Percentiles rank a stretch among this genome's conserved stretches.
These are phyloP conservation scores for Cosmia pyralina DNA, from an alignment of 2,888 invertebrate species.

Conservation along the genomic window DNA sequence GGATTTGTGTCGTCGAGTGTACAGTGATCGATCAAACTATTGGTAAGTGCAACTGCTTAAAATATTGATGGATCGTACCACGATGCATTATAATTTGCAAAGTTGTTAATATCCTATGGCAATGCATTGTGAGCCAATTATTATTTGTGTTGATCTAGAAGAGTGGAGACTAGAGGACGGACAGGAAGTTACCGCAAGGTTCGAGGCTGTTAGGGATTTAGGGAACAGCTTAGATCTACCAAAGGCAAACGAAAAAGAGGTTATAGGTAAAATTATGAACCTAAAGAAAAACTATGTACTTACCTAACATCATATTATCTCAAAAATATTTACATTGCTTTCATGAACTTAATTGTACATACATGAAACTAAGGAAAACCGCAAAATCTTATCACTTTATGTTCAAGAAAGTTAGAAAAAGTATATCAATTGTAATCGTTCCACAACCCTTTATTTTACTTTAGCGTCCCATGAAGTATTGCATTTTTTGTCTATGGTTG, in stretches of 20 bases:
- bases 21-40: conserved; percentile 31
- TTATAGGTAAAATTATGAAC: no score
- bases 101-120: background rate
- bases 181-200: background rate
- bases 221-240: no score
- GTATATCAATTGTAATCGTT: background rate
- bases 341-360: background rate
- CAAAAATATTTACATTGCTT: background rate
- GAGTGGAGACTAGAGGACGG: background rate
- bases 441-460: no score
- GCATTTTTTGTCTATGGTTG: no score
- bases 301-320: no score
- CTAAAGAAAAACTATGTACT: no score
- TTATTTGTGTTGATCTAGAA: background rate
- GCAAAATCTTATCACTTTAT: background rate
- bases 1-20: background rate
- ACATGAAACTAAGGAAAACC: no score
- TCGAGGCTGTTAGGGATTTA: background rate
- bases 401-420: no score
- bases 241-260: no score
- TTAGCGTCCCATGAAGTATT: no score
- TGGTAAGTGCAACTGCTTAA: conserved; percentile 16
- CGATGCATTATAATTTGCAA: conserved; percentile 24
- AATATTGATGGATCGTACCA: conserved; percentile 42
- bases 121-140: background rate